These are phyloP conservation scores for Caretta caretta DNA, from an alignment of 2,113 vertebrate genomes.

Conservation along the genomic window DNA sequence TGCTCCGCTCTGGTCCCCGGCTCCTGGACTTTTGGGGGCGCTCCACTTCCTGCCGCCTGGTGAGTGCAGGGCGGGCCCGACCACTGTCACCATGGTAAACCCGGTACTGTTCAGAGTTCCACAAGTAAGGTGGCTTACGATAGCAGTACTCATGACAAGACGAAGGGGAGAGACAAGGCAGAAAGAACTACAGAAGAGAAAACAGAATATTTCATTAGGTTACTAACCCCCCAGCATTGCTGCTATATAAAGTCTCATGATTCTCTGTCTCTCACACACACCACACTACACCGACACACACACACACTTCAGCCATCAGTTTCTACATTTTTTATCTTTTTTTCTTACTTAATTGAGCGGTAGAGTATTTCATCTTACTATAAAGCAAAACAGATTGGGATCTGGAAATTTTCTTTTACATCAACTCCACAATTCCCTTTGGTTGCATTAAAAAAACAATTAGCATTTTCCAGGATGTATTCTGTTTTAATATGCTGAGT, in stretches of 20 bases:
- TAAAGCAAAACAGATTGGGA: background rate
- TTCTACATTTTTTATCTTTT: accelerated
- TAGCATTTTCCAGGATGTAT: background rate
- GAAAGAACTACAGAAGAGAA: background rate
- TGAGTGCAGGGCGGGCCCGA: too few relatives aligned
- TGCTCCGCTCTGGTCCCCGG: too few relatives aligned
- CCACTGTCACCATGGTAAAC: too few relatives aligned
- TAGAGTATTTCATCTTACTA: background rate
- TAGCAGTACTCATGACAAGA: background rate
- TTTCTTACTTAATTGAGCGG: background rate
- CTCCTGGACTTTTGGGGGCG: too few relatives aligned
- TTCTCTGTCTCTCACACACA: accelerated
- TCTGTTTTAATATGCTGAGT: accelerated
- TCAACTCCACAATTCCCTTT: background rate
- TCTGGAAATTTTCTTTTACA: background rate
- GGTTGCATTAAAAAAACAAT: too few relatives aligned
- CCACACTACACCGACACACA: accelerated
- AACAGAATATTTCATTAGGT: background rate
- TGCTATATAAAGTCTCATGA: background rate
- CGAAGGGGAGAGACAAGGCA: background rate
- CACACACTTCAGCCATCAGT: background rate
- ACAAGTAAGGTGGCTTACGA: background rate
- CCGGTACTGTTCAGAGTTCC: background rate
- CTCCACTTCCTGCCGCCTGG: too few relatives aligned
- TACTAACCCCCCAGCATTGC: background rate